A percentile compares a stretch with the other conserved stretches of the same genome.
Conservation (phyloP, 2,797 vertebrate genomes). For the Crypturellus tataupa region DNA sequence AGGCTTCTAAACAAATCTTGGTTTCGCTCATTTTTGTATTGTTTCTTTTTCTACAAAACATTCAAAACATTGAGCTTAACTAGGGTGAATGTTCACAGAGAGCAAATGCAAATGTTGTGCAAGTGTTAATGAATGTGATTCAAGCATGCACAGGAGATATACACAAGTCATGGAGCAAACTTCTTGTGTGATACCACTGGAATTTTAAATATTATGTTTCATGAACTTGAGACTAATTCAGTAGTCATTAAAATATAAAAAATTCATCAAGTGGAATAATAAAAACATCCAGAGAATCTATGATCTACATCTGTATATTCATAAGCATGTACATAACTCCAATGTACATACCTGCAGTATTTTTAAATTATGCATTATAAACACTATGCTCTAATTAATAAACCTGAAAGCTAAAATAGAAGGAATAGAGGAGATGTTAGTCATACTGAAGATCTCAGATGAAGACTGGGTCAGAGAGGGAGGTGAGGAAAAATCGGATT, state of each 20-base stretch:
- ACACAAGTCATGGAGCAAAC: rapidly evolving
- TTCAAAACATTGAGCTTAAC: neutral
- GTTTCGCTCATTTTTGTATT: neutral
- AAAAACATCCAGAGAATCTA: neutral
- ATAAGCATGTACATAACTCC: neutral
- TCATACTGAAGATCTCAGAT: neutral
- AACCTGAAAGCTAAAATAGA: neutral
- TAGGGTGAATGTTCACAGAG: neutral
- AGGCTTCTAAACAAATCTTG: neutral
- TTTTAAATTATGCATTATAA: neutral
- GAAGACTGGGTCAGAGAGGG: neutral
- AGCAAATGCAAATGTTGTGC: neutral
- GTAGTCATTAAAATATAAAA: neutral
- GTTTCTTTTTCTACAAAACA: neutral
- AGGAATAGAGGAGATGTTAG: neutral
- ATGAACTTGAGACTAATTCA: neutral
- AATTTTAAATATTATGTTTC: neutral
- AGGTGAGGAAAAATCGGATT: neutral
- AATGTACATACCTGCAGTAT: neutral
- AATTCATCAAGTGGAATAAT: neutral
- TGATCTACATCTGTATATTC: neutral
- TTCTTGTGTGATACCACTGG: neutral
- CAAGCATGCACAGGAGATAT: neutral
- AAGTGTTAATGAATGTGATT: neutral
- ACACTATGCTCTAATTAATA: neutral